These are phyloP conservation scores for Epizoanthus fatuus DNA, from an alignment of 92 coral and sea anemone species.

Conservation along the genomic window DNA sequence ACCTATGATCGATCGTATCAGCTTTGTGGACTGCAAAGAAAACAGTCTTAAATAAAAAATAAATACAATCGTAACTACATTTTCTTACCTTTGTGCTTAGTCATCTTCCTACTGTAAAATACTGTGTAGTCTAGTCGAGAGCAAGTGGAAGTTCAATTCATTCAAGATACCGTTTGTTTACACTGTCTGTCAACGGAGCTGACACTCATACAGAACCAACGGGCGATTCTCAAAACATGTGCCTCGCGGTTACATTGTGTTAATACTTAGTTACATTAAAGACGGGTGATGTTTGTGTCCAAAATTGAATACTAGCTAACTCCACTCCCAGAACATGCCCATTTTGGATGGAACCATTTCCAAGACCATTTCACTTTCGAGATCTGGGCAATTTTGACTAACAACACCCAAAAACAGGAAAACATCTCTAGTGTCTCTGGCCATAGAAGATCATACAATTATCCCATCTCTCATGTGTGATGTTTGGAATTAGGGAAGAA, in stretches of 20 bases:
- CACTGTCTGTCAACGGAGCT: not conserved
- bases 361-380: not conserved
- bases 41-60: too few relatives aligned
- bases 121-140: not conserved
- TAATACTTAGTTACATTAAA: not conserved
- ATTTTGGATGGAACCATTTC: not conserved
- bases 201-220: not conserved
- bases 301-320: not conserved
- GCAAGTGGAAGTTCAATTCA: slow-evolving; percentile 21
- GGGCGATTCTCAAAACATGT: not conserved
- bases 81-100: too few relatives aligned
- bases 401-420: too few relatives aligned
- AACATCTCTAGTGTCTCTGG: too few relatives aligned
- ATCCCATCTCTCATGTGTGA: too few relatives aligned
- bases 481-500: too few relatives aligned
- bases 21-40: too few relatives aligned
- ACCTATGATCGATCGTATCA: too few relatives aligned
- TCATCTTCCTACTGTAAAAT: not conserved
- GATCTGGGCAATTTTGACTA: too few relatives aligned
- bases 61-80: too few relatives aligned
- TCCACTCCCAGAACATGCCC: not conserved
- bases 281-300: not conserved
- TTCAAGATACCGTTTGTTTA: slow-evolving; percentile 18
- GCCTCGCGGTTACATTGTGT: not conserved
- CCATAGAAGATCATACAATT: too few relatives aligned